Percentiles rank a stretch among this genome's conserved stretches.
Evolutionary conservation across 2,888 invertebrate genomes (phyloP).

Genomic region (Lomographa bimaculata): DNA sequence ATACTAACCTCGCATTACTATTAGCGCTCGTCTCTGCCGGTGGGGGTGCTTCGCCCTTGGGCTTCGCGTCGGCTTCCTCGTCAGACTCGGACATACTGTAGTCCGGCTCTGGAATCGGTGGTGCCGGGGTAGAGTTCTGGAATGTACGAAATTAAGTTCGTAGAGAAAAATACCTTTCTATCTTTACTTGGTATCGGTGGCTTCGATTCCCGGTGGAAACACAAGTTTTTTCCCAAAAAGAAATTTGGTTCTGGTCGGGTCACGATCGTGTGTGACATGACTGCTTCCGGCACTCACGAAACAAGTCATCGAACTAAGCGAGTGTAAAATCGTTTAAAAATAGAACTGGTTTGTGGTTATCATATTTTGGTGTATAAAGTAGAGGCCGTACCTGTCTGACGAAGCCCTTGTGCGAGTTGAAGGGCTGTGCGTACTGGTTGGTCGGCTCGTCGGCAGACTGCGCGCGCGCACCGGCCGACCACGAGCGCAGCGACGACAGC

Average conservation of each 20-base stretch:
- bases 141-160: too few species aligned
- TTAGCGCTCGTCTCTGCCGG: slow-evolving; percentile 89
- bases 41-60: slow-evolving; percentile 77
- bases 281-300: too few species aligned
- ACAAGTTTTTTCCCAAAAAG: too few species aligned
- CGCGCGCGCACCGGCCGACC: slow-evolving; percentile 60
- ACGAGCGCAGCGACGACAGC: slow-evolving; percentile 74
- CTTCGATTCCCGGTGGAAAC: too few species aligned
- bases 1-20: slow-evolving; percentile 85
- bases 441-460: slow-evolving; percentile 64
- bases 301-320: too few species aligned
- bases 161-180: too few species aligned
- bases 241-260: too few species aligned
- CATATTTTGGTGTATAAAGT: too few species aligned
- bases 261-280: too few species aligned
- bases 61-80: slow-evolving; percentile 86
- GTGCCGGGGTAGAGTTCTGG: slow-evolving; percentile 80
- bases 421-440: slow-evolving; percentile 76
- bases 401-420: slow-evolving; percentile 65
- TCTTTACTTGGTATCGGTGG: too few species aligned
- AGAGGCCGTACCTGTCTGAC: slow-evolving; percentile 64
- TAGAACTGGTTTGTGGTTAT: too few species aligned
- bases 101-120: slow-evolving; percentile 96
- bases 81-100: slow-evolving; percentile 95
- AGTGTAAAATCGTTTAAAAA: too few species aligned